A percentile compares a stretch with the other conserved stretches of the same genome.
phyloP scores from a whole-genome alignment of 1,140 invertebrate species.

The Oreohelix idahoensis region DNA sequence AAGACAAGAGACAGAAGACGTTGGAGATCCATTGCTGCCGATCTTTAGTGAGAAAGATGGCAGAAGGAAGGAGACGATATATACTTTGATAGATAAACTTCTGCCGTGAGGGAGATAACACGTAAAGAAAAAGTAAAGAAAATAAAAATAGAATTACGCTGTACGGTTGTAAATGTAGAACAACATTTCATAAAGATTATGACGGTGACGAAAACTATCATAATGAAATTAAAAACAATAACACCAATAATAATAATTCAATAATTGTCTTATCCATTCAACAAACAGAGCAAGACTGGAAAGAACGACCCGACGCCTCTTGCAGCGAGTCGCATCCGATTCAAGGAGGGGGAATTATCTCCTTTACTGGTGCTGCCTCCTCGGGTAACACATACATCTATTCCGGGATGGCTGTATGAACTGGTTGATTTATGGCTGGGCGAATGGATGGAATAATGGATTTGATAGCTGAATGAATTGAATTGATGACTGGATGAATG shows the following conservation, averaged over 20 bases:
- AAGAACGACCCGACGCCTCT: slow-evolving; percentile 52
- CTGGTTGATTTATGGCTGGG: too few relatives aligned
- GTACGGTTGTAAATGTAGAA: not conserved
- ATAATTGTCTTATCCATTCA: not conserved
- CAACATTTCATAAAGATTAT: not conserved
- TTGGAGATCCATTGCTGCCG: too few relatives aligned
- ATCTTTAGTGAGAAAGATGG: too few relatives aligned
- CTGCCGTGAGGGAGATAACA: too few relatives aligned
- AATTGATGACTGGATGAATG: too few relatives aligned
- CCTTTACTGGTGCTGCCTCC: slow-evolving; percentile 50
- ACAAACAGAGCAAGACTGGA: slow-evolving; percentile 49
- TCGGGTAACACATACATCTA: not conserved
- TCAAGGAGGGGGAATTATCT: slow-evolving; percentile 56
- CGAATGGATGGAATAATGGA: too few relatives aligned
- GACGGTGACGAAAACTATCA: not conserved
- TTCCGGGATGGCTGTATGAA: too few relatives aligned
- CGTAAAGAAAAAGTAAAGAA: too few relatives aligned
- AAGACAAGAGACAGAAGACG: too few relatives aligned
- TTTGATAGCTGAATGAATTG: too few relatives aligned
- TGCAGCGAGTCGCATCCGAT: slow-evolving; percentile 59
- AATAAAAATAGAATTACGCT: not conserved
- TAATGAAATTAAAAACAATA: not conserved
- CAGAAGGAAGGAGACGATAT: too few relatives aligned
- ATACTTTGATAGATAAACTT: too few relatives aligned
- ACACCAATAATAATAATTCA: not conserved